These are phyloP conservation scores for Caenorhabditis brenneri DNA, from an alignment of 1,140 invertebrate genomes.

Conservation along the genomic window DNA sequence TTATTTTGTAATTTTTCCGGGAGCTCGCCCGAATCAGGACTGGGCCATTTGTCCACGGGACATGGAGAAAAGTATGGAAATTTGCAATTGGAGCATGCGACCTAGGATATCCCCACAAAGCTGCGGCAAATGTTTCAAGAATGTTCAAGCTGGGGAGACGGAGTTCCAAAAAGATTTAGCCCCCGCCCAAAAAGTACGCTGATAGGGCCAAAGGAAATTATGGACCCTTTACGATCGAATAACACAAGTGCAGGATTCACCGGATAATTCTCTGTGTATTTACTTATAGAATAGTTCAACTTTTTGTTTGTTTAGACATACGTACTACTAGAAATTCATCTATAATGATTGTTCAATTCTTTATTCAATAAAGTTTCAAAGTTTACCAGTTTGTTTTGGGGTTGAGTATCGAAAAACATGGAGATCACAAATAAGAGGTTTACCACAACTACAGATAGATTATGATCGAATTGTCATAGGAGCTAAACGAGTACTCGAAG, in stretches of 20 bases:
- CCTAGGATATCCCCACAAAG: constrained; percentile 59
- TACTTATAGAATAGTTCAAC: background rate
- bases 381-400: background rate
- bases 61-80: constrained; percentile 63
- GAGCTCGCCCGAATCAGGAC: constrained; percentile 41
- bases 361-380: constrained; percentile 7
- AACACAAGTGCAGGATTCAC: constrained; percentile 63
- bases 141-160: constrained; percentile 66
- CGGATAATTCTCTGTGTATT: constrained; percentile 49
- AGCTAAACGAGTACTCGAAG: constrained; percentile 9
- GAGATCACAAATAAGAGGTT: constrained; percentile 34
- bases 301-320: background rate
- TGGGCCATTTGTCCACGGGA: constrained; percentile 61
- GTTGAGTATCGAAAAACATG: background rate
- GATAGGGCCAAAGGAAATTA: constrained; percentile 63
- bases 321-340: background rate
- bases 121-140: constrained; percentile 64
- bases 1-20: constrained; percentile 8
- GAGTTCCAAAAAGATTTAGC: constrained; percentile 65
- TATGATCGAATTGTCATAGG: too few species aligned
- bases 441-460: constrained; percentile 37
- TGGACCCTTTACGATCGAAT: constrained; percentile 58
- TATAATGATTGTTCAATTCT: background rate
- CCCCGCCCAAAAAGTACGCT: constrained; percentile 63
- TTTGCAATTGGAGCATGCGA: constrained; percentile 67